Base-by-base conservation (phyloP, 2,888 invertebrate genomes). In the Drosophila atripex region DNA sequence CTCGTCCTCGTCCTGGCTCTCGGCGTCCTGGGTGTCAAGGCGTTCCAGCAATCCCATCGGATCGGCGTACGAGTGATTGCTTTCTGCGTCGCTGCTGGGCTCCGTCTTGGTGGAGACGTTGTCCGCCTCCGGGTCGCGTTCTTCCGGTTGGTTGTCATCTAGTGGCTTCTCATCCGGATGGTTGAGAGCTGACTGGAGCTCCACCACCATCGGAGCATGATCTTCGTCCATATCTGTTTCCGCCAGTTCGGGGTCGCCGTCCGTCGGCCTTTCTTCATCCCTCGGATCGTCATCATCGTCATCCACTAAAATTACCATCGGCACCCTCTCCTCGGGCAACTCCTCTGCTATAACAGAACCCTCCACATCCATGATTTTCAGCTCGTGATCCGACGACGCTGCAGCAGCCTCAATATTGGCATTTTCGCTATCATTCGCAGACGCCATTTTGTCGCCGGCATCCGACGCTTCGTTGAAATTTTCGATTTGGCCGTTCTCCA, bases 21-120 rank as follows among this genome's bases (percentile, higher is more conserved):
- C 77, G 0, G 57, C 68, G 0, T 72, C 65, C 1, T 61, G 61
- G 12, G 38, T 50, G 7, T 73, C 74, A 4, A 88, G 54, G 8
- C 76, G 75, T 54, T 87, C 80, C 1, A 90, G 66, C 14, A 90
- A 64, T 23, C 86, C 88, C 90, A 90, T 88, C 0, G 89, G 90
- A 72, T 88, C 88, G 35, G 54, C 57, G 30, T 86, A 86, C 0
- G 88, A 64, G 23, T 49, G 30, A 9, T 11, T 54, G 47, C 56
- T 65, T 9, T 80, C 82, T 0, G 5, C 73, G 7, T 75, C 87
- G 53, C 71, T 70, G 5, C 68, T 68, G 0, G 64, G 73, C 28
- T 85, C 73, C 0, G 52, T 28, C 28, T 80, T 85, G 12, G 73
- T 49, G 0, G 69, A 66, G 8, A 55, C 11, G 11, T 25, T 45